Evolutionary conservation across 2,888 invertebrate genomes (phyloP), one percentile per base, ranked within the genome.

Genomic region (Selenia dentaria): DNA sequence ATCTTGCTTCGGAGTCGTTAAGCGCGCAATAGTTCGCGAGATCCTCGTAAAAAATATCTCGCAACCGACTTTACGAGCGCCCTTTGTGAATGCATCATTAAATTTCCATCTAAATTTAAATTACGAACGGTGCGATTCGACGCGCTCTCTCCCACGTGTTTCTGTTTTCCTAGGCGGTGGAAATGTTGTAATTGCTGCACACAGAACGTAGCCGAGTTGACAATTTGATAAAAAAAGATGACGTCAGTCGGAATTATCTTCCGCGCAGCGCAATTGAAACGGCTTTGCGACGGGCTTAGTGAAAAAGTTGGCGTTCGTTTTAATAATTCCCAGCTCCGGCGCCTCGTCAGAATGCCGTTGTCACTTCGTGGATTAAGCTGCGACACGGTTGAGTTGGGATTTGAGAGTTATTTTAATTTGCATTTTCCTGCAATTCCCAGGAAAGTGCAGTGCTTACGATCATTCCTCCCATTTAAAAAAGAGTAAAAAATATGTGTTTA

Each of bases 261-360:
- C 90, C 89, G 90, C 89, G 86, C 87, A 85, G 89, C 84, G 89
- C 90, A 89, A 89, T 89, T 89, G 89, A 88, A 89, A 89, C 89
- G 89, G 90, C 90, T 90, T 90, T 90, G 88, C 87, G 87, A 86
- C 87, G 83, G 81, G 89, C 89, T 89, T 87, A 89, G 86, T 87
- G 86, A 89, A 90, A 90, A 90, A 90, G 88, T 89, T 90, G 89
- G 88, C 89, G 89, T 89, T 89, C 90, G 89, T 89, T 90, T 90
- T 90, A 88, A 90, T 89, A 89, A 90, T 89, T 89, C 88, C 87
- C 84, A 79, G 87, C 87, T 83, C 85, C 87, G 89, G 89, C 90
- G 89, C 90, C 90, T 89, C 89, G 88, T 86, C 89, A 89, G 89
- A 89, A 90, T 89, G 86, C 89, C 88, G 90, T 89, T 89, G 90